Percentiles rank a stretch among this genome's conserved stretches.
phyloP scores from a whole-genome alignment of 1,140 invertebrate species.

The Magallana ariakensis region DNA sequence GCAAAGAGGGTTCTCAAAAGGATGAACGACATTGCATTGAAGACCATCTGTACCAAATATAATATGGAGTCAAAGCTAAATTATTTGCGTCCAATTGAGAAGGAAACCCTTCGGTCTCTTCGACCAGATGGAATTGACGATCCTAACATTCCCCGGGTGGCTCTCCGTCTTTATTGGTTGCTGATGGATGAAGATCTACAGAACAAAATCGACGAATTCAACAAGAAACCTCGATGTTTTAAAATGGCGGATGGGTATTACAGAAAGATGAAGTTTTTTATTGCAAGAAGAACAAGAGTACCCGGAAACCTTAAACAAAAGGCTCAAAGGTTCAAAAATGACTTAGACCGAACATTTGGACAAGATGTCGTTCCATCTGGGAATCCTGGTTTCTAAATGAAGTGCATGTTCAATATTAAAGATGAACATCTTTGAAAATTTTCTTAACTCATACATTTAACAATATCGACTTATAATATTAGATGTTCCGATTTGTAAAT shows the following conservation, averaged over 20 bases:
- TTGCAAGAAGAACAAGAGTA: background rate
- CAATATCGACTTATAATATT: no score
- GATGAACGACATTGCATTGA: conserved; percentile 32
- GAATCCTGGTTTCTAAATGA: no score
- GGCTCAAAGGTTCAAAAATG: conserved; percentile 1
- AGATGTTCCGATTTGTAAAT: no score
- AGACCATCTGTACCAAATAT: conserved; percentile 31
- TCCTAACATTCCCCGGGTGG: background rate
- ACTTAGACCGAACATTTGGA: conserved; percentile 42
- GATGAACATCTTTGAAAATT: no score
- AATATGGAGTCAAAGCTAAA: background rate
- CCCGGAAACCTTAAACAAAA: conserved; percentile 41
- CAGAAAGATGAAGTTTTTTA: conserved; percentile 40
- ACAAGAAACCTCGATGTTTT: background rate
- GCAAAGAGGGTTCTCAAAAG: conserved; percentile 12
- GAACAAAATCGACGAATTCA: conserved; percentile 16
- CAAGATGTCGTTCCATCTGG: conserved; percentile 23
- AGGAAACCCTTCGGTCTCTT: conserved; percentile 32
- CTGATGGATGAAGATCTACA: conserved; percentile 42
- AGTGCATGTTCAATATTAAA: no score
- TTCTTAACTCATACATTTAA: no score
- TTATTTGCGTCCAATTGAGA: conserved; percentile 22
- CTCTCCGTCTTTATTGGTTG: conserved; percentile 37
- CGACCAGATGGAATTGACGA: conserved; percentile 18
- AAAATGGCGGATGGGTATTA: conserved; percentile 29